phyloP scores from a whole-genome alignment of 2,888 invertebrate species.

The Brachypalpus laphriformis region DNA sequence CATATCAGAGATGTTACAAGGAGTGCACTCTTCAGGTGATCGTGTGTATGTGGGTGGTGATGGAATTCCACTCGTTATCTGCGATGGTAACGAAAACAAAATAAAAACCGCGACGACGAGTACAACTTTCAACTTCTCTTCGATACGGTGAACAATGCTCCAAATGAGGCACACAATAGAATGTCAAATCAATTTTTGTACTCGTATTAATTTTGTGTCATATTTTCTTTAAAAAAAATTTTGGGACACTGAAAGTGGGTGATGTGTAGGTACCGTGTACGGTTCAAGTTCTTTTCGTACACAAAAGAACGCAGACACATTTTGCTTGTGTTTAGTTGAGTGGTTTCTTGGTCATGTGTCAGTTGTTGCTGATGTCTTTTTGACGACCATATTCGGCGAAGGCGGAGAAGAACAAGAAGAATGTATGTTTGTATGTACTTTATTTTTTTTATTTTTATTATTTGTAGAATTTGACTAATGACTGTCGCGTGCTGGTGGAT shows the following conservation, averaged over 20 bases:
- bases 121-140: slow-evolving; percentile 32
- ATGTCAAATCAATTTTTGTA: slow-evolving; percentile 18
- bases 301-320: slow-evolving; percentile 6
- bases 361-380: neutral
- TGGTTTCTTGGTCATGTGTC: slow-evolving; percentile 41
- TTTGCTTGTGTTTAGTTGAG: slow-evolving; percentile 1
- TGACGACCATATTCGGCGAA: neutral
- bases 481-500: slow-evolving; percentile 53
- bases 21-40: slow-evolving; percentile 11
- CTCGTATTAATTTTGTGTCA: neutral
- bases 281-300: slow-evolving; percentile 32
- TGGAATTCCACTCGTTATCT: slow-evolving; percentile 25
- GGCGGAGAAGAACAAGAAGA: neutral
- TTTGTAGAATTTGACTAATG: slow-evolving; percentile 42
- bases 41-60: slow-evolving; percentile 15
- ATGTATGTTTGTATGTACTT: neutral
- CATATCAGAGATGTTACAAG: slow-evolving; percentile 39
- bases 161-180: slow-evolving; percentile 38
- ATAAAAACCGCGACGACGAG: too few relatives aligned
- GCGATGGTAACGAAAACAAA: neutral
- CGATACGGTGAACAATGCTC: slow-evolving; percentile 6
- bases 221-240: slow-evolving; percentile 19
- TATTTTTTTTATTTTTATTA: neutral
- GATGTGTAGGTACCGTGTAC: slow-evolving; percentile 8
- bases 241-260: slow-evolving; percentile 47